Evolutionary conservation across 2,797 vertebrate genomes (phyloP).

Genomic region (Siniperca obscura): DNA sequence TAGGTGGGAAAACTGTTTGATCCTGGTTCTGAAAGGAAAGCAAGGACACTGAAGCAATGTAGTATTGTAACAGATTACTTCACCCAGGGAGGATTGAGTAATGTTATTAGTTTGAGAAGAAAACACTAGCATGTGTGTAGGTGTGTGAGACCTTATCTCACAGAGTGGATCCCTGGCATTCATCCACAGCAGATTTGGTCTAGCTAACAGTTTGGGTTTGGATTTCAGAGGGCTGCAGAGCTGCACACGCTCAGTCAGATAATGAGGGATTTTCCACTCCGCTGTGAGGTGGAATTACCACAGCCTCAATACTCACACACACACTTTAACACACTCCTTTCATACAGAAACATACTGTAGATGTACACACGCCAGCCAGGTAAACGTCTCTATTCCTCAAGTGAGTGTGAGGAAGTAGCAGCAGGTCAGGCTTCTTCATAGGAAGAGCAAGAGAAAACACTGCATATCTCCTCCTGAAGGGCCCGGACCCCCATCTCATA

Average conservation of each 20-base stretch:
- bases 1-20: background rate
- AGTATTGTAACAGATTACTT: conserved; percentile 12
- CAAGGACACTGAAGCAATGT: background rate
- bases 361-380: conserved; percentile 7
- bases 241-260: conserved; percentile 40
- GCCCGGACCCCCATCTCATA: conserved; percentile 3
- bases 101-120: background rate
- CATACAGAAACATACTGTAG: conserved; percentile 15
- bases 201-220: conserved; percentile 32
- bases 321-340: background rate
- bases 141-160: background rate
- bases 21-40: background rate
- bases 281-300: conserved; percentile 36
- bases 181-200: conserved; percentile 29
- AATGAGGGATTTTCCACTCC: conserved; percentile 54
- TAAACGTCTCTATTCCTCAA: conserved; percentile 27
- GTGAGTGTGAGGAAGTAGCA: conserved; percentile 31
- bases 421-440: conserved; percentile 33
- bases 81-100: background rate
- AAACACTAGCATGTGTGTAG: background rate
- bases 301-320: conserved; percentile 8
- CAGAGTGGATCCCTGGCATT: conserved; percentile 13
- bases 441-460: conserved; percentile 11
- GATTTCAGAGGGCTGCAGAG: conserved; percentile 49
- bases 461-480: conserved; percentile 9